phyloP scores from a whole-genome alignment of 2,113 vertebrate genomes.

The Nannospalax galili region DNA sequence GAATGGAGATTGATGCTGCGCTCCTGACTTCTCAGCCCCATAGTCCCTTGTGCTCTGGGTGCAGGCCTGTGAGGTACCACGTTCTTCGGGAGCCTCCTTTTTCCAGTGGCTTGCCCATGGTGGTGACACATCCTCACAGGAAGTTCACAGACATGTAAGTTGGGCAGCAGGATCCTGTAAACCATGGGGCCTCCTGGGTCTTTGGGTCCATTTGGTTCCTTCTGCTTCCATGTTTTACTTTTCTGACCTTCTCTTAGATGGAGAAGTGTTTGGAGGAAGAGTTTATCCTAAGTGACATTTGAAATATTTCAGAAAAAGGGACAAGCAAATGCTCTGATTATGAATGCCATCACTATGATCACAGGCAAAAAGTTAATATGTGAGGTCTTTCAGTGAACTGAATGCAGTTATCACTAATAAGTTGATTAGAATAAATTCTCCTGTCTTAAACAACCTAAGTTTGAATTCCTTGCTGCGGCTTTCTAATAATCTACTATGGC shows the following conservation, averaged over 20 bases:
- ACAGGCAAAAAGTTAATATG: background rate
- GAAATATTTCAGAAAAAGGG: background rate
- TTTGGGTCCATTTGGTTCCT: background rate
- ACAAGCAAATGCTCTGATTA: background rate
- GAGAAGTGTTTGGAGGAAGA: background rate
- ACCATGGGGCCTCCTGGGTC: background rate
- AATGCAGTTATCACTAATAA: background rate
- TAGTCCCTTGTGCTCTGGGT: conserved; percentile 90
- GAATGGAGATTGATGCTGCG: conserved; percentile 95
- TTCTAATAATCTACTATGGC: background rate
- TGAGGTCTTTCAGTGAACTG: background rate
- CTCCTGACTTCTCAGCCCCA: conserved; percentile 91
- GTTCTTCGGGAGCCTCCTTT: conserved; percentile 91
- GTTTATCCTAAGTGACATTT: background rate
- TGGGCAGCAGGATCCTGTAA: fast-evolving
- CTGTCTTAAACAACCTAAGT: background rate
- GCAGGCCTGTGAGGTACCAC: conserved; percentile 89
- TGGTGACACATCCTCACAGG: conserved; percentile 83
- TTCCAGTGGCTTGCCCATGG: conserved; percentile 68
- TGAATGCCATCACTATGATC: background rate
- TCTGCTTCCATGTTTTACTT: background rate
- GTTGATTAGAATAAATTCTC: background rate
- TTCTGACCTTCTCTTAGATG: background rate
- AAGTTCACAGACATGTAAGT: conserved; percentile 92
- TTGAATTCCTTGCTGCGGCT: background rate